Base-by-base conservation (phyloP, 2,797 vertebrate genomes). In the Microctenopoma steveboyesi region DNA sequence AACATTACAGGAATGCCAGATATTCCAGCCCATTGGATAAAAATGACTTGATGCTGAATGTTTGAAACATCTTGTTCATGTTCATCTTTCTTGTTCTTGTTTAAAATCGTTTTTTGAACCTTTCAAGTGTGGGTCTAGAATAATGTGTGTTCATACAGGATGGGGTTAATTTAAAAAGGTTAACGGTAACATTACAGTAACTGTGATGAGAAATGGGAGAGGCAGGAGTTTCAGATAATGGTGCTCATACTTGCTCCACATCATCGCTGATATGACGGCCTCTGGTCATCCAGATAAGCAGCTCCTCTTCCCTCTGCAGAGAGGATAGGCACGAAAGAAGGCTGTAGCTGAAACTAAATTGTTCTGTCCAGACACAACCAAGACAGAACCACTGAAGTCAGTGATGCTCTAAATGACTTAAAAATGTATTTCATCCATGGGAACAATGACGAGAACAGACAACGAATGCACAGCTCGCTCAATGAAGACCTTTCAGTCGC, bases 91-190 rank as follows among this genome's bases (percentile, higher is more conserved):
- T 4, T 16, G 40, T 42, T 39, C 7, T 14, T 42, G 12, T 42
- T 33, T 12, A 55, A 9, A 15, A n/a, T 35, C 18, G 18, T 53
- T 22, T 35, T 16, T 6, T 7, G 2, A 53, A 47, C 11, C 33
- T 25, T 52, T 5, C 7, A 60, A 54, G 54, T 43, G 43, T 39
- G 37, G 39, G 39, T 13, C 39, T 37, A 42, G n/a, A 39, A 30
- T 11, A 57, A 25, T 5, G 35, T 4, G 7, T 7, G 5, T 7
- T 9, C 22, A 13, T 4, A 33, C 14, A 58, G 4, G 57, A 57
- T 12, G 6, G 1, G 59, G 71, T 79, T 74, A 63, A 81, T 83
- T 58, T 33, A 83, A 78, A 59, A 27, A 48, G 74, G 64, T 76
- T 85, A 74, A 84, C 54, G 53, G 70, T 48, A 12, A 33, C 57